Base-by-base conservation (phyloP, 2,113 vertebrate genomes). In the Nothoprocta perdicaria region DNA sequence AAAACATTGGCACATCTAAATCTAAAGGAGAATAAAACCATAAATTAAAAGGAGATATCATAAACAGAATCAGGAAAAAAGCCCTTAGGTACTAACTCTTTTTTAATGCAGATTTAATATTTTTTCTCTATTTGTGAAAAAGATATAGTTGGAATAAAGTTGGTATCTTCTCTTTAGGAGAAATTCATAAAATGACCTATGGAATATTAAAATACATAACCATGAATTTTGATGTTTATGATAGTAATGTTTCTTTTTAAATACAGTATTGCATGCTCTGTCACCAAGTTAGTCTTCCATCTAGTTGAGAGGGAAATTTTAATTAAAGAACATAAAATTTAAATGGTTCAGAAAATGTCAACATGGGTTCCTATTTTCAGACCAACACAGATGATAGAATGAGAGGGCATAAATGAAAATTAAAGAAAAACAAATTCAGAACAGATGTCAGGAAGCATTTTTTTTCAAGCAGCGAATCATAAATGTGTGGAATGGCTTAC, bases 361-460 rank as follows among this genome's bases (percentile, higher is more conserved):
- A 97, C 97, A 97, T 97, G 97, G 97, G 94, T 97, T 97, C 97
- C 97, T 98, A 96, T 97, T 98, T 97, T 97, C 94, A 97, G 96
- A 93, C 97, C 97, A 97, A 97, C 96, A 97, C 97, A 97, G 97
- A 97, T 97, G 97, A 98, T 95, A 96, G 97, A 97, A 97, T 2
- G 85, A 97, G 97, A 97, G 97, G 95, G 97, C 95, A 98, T 97
- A 98, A 98, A 97, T 97, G 96, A 97, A 97, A 97, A 98, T 97
- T 97, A 97, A 98, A 97, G 97, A 97, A 97, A 97, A 97, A 95
- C 97, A 97, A 97, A 97, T 97, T 97, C 95, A 71, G 97, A 97
- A 97, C 97, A 98, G 97, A 97, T 97, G 97, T 97, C 97, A 97
- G 97, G 97, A 97, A 97, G 94, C 92, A 93, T 96, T 95, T 96